Conservation (phyloP, 2,888 invertebrate genomes). For the Nemotelus pantherinus region DNA sequence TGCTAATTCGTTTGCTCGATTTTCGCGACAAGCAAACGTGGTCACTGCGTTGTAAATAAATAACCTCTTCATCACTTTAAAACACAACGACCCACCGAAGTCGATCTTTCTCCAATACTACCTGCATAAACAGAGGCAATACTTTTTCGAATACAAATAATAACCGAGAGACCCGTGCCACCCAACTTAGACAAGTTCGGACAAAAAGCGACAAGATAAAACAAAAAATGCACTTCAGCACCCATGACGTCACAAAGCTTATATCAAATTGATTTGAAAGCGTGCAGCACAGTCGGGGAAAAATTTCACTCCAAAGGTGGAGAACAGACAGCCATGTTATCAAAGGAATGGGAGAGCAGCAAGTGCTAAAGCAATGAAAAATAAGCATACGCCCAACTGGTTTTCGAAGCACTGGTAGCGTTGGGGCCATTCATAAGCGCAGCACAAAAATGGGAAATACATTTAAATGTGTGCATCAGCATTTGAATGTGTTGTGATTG, state of each 20-base stretch:
- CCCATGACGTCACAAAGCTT: slow-evolving; percentile 22
- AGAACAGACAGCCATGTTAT: not conserved
- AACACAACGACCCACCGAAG: too few species aligned
- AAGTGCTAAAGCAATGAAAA: not conserved
- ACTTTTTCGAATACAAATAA: too few species aligned
- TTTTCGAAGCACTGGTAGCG: not conserved
- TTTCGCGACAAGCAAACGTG: too few species aligned
- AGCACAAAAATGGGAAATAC: not conserved
- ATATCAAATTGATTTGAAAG: not conserved
- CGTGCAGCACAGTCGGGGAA: not conserved
- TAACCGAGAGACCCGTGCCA: too few species aligned
- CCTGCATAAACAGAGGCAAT: too few species aligned
- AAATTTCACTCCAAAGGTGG: not conserved
- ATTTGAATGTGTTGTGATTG: too few species aligned
- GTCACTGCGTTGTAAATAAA: too few species aligned
- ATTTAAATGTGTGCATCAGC: too few species aligned
- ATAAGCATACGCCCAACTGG: not conserved
- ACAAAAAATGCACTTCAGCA: slow-evolving; percentile 24
- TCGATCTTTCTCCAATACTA: too few species aligned
- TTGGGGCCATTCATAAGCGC: not conserved
- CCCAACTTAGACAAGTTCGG: slow-evolving; percentile 13
- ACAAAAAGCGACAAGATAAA: slow-evolving; percentile 38
- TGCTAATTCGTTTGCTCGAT: too few species aligned
- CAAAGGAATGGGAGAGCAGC: not conserved
- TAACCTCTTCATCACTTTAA: too few species aligned